Evolutionary conservation across 2,113 vertebrate species (phyloP).

Genomic region (Ceratotherium simum): DNA sequence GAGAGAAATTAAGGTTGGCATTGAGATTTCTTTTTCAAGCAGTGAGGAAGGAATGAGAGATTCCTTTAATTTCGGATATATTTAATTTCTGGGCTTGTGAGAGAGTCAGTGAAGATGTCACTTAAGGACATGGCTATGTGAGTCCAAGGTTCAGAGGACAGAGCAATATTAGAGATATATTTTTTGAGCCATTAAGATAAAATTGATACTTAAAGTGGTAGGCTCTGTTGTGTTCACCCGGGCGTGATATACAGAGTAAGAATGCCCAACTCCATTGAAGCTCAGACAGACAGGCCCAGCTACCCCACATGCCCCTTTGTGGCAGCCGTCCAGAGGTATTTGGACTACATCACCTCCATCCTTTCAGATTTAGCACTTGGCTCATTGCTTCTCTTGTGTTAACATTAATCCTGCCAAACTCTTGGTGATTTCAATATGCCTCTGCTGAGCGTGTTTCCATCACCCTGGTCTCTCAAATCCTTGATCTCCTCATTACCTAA

Average conservation of each 20-base stretch:
- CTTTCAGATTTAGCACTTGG: conserved; percentile 8
- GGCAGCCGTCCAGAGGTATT: background rate
- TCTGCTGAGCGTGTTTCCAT: background rate
- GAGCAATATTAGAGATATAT: background rate
- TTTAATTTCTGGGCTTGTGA: background rate
- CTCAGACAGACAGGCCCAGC: background rate
- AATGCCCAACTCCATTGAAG: background rate
- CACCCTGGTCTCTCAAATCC: background rate
- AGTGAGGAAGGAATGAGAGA: background rate
- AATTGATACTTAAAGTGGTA: background rate
- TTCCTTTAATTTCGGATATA: background rate
- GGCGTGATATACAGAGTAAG: background rate
- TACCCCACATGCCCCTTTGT: background rate
- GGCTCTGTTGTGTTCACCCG: background rate
- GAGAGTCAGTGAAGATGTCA: background rate
- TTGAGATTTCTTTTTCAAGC: conserved; percentile 27
- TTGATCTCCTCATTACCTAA: background rate
- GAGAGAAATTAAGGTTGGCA: background rate
- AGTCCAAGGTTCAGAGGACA: background rate
- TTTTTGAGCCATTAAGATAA: background rate
- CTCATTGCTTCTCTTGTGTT: background rate
- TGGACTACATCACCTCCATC: background rate
- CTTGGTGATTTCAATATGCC: background rate
- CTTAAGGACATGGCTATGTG: background rate
- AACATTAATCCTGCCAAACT: conserved; percentile 25